Evolutionary conservation across 1,140 invertebrate species (phyloP).

Genomic region (Leptopilina clavipes): DNA sequence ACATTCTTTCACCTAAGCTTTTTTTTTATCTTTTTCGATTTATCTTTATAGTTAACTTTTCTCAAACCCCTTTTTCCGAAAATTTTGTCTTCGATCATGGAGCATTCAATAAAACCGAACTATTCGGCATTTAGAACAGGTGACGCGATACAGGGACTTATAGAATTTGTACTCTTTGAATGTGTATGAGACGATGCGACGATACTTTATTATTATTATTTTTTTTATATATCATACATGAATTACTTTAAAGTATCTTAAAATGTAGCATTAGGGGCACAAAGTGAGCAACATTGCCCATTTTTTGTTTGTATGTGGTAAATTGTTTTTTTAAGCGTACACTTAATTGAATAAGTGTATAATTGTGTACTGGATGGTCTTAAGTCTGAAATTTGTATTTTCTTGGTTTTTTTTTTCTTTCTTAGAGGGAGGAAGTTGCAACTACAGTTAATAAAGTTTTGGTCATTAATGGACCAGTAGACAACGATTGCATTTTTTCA

Average conservation of each 20-base stretch:
- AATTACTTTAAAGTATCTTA: conserved; percentile 34
- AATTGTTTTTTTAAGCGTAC: conserved; percentile 29
- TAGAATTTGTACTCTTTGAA: conserved; percentile 73
- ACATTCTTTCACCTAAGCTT: conserved; percentile 36
- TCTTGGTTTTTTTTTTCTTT: conserved; percentile 18
- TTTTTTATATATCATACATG: conserved; percentile 5
- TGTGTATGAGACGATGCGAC: conserved; percentile 52
- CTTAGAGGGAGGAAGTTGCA: conserved; percentile 14
- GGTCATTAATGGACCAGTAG: conserved; percentile 26
- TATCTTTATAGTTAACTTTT: conserved; percentile 29
- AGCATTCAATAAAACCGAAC: conserved; percentile 38
- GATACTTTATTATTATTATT: conserved; percentile 1
- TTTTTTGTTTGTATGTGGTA: no score
- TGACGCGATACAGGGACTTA: conserved; percentile 64
- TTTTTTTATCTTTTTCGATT: neutral
- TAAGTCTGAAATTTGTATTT: conserved; percentile 32
- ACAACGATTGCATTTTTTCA: conserved; percentile 23
- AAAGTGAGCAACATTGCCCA: conserved; percentile 4
- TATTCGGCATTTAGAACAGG: conserved; percentile 54
- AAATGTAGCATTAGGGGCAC: conserved; percentile 34
- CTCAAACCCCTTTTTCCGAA: conserved; percentile 16
- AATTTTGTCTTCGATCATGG: conserved; percentile 38
- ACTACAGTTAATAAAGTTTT: conserved; percentile 16
- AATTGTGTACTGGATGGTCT: conserved; percentile 37
- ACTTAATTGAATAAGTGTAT: conserved; percentile 32